These are phyloP conservation scores for Antechinus stuartii DNA, from an alignment of 2,113 vertebrate species.

Conservation along the genomic window DNA sequence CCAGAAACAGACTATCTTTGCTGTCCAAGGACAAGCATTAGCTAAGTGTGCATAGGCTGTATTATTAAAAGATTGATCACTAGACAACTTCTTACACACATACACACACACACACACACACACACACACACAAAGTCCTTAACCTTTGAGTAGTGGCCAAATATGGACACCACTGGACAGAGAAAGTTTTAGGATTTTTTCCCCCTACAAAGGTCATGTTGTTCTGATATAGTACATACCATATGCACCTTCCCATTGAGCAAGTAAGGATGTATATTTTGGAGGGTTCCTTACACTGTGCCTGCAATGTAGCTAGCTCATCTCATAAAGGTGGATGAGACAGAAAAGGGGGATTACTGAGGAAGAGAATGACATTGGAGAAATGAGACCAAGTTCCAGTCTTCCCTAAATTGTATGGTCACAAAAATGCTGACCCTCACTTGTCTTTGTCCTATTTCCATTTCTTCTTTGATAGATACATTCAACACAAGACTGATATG, in stretches of 20 bases:
- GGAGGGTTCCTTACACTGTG: not conserved
- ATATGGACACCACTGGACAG: too few species aligned
- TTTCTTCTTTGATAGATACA: slow-evolving; percentile 9
- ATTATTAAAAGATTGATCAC: not conserved
- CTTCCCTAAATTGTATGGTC: not conserved
- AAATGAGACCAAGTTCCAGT: not conserved
- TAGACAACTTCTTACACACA: not conserved
- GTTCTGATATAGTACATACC: not conserved
- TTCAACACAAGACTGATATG: not conserved
- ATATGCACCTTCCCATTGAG: not conserved
- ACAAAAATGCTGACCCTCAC: not conserved
- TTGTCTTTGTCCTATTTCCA: not conserved
- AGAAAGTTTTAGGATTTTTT: not conserved
- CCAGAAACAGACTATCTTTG: too few species aligned
- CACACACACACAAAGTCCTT: not conserved
- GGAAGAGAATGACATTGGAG: not conserved
- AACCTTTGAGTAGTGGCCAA: not conserved
- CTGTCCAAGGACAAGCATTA: not conserved
- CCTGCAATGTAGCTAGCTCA: slow-evolving; percentile 64
- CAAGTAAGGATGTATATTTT: not conserved
- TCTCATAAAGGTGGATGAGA: not conserved
- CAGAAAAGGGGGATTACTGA: not conserved
- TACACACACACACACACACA: too few species aligned
- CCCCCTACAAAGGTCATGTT: too few species aligned
- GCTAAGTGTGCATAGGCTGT: not conserved